Conservation (phyloP, 2,797 vertebrate genomes). For the Crenuchus spilurus region DNA sequence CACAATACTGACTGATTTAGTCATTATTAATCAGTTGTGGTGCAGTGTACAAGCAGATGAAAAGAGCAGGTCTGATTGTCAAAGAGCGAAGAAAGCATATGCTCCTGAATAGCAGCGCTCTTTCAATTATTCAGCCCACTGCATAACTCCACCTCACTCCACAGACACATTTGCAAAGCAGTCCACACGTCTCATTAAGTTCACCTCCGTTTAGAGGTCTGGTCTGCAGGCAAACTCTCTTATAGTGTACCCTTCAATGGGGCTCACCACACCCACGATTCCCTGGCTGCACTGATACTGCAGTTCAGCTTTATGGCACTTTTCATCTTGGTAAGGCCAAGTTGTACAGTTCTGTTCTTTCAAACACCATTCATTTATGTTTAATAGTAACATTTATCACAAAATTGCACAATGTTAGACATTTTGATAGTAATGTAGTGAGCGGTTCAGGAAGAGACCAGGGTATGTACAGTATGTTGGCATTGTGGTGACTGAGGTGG, state of each 20-base stretch:
- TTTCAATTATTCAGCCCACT: conserved; percentile 36
- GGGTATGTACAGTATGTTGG: conserved; percentile 13
- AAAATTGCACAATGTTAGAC: background rate
- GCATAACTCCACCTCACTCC: conserved; percentile 13
- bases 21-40: conserved; percentile 32
- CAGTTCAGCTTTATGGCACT: background rate
- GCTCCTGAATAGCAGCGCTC: conserved; percentile 4
- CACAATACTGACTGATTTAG: conserved; percentile 8
- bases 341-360: background rate
- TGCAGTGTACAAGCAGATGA: conserved; percentile 30
- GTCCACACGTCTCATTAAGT: conserved; percentile 24
- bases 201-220: conserved; percentile 24
- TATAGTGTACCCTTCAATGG: background rate
- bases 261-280: background rate
- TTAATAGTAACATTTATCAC: background rate
- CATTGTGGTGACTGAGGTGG: conserved; percentile 4
- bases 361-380: background rate
- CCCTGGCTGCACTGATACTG: background rate
- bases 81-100: conserved; percentile 41
- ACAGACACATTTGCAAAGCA: conserved; percentile 17
- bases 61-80: conserved; percentile 24
- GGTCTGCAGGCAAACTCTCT: conserved; percentile 2
- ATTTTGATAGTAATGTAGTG: conserved; percentile 7
- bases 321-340: background rate
- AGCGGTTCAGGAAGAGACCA: conserved; percentile 10